Conservation (phyloP, 2,113 vertebrate genomes). For the Arizona elegans region DNA sequence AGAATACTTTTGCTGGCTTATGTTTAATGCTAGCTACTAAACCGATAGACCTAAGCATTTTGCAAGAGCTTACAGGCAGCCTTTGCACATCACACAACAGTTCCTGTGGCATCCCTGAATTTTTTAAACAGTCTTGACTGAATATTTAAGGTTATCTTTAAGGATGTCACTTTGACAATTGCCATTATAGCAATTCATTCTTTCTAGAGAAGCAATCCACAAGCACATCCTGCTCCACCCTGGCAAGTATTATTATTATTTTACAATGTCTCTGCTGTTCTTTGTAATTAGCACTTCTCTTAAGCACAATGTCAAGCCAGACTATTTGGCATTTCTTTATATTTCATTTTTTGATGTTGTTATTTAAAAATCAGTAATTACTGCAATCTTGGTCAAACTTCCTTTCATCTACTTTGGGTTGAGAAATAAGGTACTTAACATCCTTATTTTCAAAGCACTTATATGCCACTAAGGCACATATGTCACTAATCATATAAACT, state of each 20-base stretch:
- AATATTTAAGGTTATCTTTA: background rate
- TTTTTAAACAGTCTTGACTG: background rate
- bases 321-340: background rate
- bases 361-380: constrained; percentile 18
- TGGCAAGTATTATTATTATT: constrained; percentile 20
- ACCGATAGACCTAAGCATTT: background rate
- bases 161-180: background rate
- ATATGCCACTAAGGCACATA: background rate
- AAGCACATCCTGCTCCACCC: constrained; percentile 2
- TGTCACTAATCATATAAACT: background rate
- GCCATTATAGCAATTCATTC: background rate
- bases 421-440: constrained; percentile 16
- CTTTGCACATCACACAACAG: background rate
- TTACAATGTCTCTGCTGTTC: background rate
- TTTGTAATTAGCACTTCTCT: constrained; percentile 21
- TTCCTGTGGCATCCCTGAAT: constrained; percentile 11
- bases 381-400: background rate
- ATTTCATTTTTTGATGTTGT: background rate
- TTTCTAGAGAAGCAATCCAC: background rate
- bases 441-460: background rate
- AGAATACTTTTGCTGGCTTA: background rate
- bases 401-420: background rate
- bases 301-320: background rate
- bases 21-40: background rate
- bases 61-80: background rate